A percentile compares a stretch with the other conserved stretches of the same genome.
phyloP scores from a whole-genome alignment of 1,140 invertebrate species.

The Anastrepha ludens region DNA sequence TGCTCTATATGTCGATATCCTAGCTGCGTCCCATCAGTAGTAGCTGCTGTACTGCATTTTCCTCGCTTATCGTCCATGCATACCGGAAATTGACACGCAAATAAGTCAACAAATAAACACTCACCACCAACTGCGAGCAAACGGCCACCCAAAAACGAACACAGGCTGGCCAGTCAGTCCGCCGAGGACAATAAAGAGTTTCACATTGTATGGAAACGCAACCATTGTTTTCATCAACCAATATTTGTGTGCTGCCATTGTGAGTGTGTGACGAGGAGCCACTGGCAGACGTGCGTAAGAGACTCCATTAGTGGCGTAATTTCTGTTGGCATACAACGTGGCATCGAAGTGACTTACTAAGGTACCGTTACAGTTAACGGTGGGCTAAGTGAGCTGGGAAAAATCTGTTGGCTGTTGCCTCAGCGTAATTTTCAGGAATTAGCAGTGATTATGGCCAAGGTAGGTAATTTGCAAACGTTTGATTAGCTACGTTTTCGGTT shows the following conservation, averaged over 20 bases:
- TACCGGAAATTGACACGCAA: neutral
- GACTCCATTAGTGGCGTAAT: constrained; percentile 1
- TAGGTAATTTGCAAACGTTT: neutral
- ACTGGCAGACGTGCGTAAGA: neutral
- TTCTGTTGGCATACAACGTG: neutral
- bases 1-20: neutral
- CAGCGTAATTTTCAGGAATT: neutral
- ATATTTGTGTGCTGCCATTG: neutral
- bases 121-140: neutral
- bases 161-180: neutral
- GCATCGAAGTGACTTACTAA: neutral
- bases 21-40: neutral
- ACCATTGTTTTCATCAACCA: neutral
- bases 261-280: too few species aligned
- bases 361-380: neutral
- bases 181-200: neutral
- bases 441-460: constrained; percentile 21
- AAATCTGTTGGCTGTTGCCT: neutral
- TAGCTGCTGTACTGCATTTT: neutral
- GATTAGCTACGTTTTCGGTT: neutral
- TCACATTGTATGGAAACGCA: too few species aligned
- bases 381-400: neutral
- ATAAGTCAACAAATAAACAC: constrained; percentile 6
- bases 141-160: neutral
- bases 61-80: neutral